Percentiles rank a stretch among this genome's conserved stretches.
phyloP scores from a whole-genome alignment of 2,797 vertebrate genomes.

The Psittacula derbiana region DNA sequence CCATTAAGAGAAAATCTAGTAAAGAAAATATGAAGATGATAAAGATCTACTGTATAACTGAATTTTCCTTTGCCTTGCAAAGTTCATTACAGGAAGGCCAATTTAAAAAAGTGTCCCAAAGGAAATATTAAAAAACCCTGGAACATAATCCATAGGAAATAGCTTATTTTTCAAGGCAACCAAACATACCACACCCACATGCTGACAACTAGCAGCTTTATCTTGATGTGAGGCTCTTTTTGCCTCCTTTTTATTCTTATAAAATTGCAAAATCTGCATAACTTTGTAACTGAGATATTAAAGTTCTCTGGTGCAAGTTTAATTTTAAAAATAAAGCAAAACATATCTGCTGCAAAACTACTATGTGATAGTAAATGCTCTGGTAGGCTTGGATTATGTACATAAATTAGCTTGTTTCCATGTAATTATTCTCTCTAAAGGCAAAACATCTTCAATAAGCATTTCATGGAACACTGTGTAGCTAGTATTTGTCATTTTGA shows the following conservation, averaged over 20 bases:
- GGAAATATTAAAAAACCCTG: slow-evolving; percentile 79
- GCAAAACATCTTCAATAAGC: neutral
- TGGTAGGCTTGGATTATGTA: neutral
- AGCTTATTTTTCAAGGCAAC: slow-evolving; percentile 77
- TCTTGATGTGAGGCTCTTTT: slow-evolving; percentile 56
- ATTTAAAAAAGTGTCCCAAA: slow-evolving; percentile 74
- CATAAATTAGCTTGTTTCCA: neutral
- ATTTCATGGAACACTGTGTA: neutral
- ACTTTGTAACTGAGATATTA: neutral
- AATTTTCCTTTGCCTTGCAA: slow-evolving; percentile 73
- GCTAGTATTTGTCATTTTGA: neutral
- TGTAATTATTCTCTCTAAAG: neutral
- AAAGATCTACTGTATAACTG: slow-evolving; percentile 44
- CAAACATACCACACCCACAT: slow-evolving; percentile 60
- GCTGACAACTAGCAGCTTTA: slow-evolving; percentile 44
- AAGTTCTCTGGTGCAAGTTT: neutral
- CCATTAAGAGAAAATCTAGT: neutral
- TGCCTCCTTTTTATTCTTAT: slow-evolving; percentile 9
- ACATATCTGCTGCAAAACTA: neutral
- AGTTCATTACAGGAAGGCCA: slow-evolving; percentile 65
- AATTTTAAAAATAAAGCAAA: neutral
- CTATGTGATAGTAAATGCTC: neutral
- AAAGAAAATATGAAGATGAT: slow-evolving; percentile 23
- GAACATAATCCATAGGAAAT: slow-evolving; percentile 73
- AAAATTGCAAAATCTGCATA: slow-evolving; percentile 34